phyloP scores from a whole-genome alignment of 2,797 vertebrate genomes.

The Babyrousa celebensis region DNA sequence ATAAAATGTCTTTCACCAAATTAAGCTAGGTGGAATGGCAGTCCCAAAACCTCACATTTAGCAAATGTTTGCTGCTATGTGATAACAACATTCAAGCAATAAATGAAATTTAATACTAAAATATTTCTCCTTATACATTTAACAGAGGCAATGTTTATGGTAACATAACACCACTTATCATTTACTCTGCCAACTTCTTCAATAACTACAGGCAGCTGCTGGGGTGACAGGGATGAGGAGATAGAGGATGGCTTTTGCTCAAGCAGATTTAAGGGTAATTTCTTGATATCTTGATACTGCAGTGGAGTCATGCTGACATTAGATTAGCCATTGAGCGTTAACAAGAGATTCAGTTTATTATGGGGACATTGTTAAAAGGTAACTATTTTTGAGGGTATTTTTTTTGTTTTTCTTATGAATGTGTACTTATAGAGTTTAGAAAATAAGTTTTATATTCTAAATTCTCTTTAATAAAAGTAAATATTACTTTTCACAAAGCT shows the following conservation, averaged over 20 bases:
- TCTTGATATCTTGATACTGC: background rate
- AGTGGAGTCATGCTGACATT: background rate
- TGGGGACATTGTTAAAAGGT: background rate
- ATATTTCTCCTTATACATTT: background rate
- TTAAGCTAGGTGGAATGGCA: background rate
- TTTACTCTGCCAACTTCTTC: constrained; percentile 1
- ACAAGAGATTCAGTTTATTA: background rate
- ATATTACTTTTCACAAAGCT: constrained; percentile 33
- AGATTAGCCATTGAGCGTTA: background rate
- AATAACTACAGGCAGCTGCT: background rate
- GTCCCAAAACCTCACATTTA: background rate
- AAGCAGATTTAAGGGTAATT: background rate
- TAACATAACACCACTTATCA: background rate
- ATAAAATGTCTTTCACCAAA: background rate
- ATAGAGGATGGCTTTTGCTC: background rate
- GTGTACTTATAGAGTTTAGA: background rate
- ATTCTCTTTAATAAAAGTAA: constrained; percentile 69
- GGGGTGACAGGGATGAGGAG: no score
- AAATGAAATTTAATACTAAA: constrained; percentile 39
- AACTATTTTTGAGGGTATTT: background rate
- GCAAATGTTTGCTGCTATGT: background rate
- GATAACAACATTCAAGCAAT: background rate
- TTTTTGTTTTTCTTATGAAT: background rate
- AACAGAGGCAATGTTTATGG: background rate
- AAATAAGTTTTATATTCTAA: constrained; percentile 42